Evolutionary conservation across 2,888 invertebrate species (phyloP).

Genomic region (Drosophila mettleri): DNA sequence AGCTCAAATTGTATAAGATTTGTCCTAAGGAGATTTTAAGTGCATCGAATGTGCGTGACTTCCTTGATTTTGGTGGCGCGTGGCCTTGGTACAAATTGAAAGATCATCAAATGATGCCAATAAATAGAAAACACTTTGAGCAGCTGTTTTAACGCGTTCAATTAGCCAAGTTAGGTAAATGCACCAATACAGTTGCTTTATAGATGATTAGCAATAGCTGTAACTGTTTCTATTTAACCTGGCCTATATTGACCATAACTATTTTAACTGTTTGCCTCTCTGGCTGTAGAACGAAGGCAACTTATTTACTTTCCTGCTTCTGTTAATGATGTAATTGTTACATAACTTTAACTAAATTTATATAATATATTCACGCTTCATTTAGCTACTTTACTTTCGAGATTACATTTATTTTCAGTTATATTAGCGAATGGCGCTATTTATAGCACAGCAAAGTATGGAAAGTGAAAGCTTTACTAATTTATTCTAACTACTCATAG

Average conservation of each 20-base stretch:
- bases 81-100: slow-evolving; percentile 19
- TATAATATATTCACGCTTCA: background rate
- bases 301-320: background rate
- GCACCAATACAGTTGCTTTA: background rate
- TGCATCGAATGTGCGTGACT: slow-evolving; percentile 26
- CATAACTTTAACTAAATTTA: background rate
- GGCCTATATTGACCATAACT: background rate
- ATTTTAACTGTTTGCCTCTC: background rate
- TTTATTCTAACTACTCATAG: no score
- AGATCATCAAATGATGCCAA: background rate
- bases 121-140: slow-evolving; percentile 1
- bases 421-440: no score
- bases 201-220: background rate
- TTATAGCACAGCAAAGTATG: no score
- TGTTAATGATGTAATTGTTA: no score
- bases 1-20: slow-evolving; percentile 28
- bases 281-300: no score
- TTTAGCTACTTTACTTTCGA: background rate
- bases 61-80: background rate
- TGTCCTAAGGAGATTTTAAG: slow-evolving; percentile 34
- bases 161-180: background rate
- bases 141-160: slow-evolving; percentile 13
- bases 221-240: no score
- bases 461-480: no score
- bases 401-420: background rate